Evolutionary conservation across 2,888 invertebrate genomes (phyloP), one percentile per base, ranked within the genome.

Genomic region (Napeogenes inachia): DNA sequence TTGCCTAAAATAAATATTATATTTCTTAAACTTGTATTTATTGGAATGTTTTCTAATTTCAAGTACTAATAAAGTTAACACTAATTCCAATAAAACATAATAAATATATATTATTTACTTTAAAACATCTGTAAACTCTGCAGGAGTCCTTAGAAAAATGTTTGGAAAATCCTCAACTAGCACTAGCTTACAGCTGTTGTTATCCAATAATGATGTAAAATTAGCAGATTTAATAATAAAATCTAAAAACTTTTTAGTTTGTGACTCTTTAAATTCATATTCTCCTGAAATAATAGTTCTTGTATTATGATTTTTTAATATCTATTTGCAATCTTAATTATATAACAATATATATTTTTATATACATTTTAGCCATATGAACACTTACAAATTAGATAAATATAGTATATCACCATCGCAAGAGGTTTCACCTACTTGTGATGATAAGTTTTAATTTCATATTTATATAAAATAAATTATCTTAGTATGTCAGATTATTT

Each of bases 91-190:
- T 42, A 0, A 2, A 10, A 42, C 8, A 42, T 42, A 42, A 42
- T 42, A 10, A 35, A 35, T 35, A 5, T 35, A 6, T 35, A 35
- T 35, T 54, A 85, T 92, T 89, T 87, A 95, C 96, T 93, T 92
- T 59, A 97, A 81, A 61, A 96, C 85, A 61, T 92, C 89, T 69
- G 91, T 89, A 77, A 96, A 95, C 72, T 92, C 90, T 61, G 91
- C 80, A 30, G 94, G 91, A 73, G 95, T 93, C 73, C 92, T 92
- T 38, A 94, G 76, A 73, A 96, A 93, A 8, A 92, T 91, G 82
- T 97, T 96, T 12, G 97, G 97, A 80, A 96, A 94, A 79, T 97
- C 97, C 84, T 96, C 95, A 1, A 96, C 92, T 1, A 96, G 76
- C 32, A 95, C 88, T 4, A 96, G 70, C 69, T 94, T 92, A 68